Percentiles rank a stretch among this genome's conserved stretches.
These are phyloP conservation scores for Papilio machaon DNA, from an alignment of 1,140 invertebrate genomes.

Conservation along the genomic window DNA sequence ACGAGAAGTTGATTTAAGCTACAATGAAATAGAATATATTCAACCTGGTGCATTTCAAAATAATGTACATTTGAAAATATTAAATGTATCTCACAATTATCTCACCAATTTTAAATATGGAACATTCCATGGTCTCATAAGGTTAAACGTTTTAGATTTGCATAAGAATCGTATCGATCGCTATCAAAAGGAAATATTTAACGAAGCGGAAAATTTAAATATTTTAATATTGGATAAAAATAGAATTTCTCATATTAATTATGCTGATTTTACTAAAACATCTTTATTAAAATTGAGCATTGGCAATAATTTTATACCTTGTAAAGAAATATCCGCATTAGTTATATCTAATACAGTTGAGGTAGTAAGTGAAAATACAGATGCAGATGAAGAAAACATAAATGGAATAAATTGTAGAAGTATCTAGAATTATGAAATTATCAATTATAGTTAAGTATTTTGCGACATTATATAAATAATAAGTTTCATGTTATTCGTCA, in stretches of 20 bases:
- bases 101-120: slow-evolving; percentile 46
- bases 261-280: slow-evolving; percentile 40
- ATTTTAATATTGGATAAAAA: slow-evolving; percentile 50
- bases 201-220: slow-evolving; percentile 43
- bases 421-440: too few species aligned
- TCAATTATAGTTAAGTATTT: too few species aligned
- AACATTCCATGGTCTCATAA: slow-evolving; percentile 43
- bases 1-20: slow-evolving; percentile 55
- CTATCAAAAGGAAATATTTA: slow-evolving; percentile 46
- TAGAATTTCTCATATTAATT: slow-evolving; percentile 42
- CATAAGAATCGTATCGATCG: slow-evolving; percentile 48
- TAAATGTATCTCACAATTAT: slow-evolving; percentile 56
- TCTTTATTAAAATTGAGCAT: slow-evolving; percentile 48
- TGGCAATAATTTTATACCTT: slow-evolving; percentile 51
- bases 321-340: slow-evolving; percentile 45
- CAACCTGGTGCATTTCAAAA: slow-evolving; percentile 51
- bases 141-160: slow-evolving; percentile 49
- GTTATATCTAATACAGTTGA: slow-evolving; percentile 36
- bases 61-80: slow-evolving; percentile 40
- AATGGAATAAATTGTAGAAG: slow-evolving; percentile 56
- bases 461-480: too few species aligned
- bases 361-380: slow-evolving; percentile 48
- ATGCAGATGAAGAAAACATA: slow-evolving; percentile 52
- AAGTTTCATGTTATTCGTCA: too few species aligned
- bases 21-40: slow-evolving; percentile 49